These are phyloP conservation scores for Lissonota sp. DNA, from an alignment of 2,888 invertebrate genomes.

Conservation along the genomic window DNA sequence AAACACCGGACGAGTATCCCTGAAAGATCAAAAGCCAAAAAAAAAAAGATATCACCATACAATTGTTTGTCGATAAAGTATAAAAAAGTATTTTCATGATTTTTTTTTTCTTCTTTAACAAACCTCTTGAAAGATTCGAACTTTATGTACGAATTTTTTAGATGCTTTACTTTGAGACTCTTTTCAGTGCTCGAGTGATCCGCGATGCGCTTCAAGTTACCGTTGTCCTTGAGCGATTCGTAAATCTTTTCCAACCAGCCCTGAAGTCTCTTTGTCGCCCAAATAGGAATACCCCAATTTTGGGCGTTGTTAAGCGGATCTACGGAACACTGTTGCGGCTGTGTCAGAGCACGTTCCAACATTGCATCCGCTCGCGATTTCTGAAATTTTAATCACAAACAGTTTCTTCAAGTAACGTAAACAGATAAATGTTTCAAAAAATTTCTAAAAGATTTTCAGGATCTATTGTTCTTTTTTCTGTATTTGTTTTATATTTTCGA, in stretches of 20 bases:
- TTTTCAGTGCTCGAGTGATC: conserved; percentile 71
- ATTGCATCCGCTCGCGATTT: conserved; percentile 92
- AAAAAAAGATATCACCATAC: too few relatives aligned
- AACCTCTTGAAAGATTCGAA: conserved; percentile 89
- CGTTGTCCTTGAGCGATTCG: conserved; percentile 84
- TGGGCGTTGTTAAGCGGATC: conserved; percentile 85
- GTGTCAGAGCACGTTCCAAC: conserved; percentile 88
- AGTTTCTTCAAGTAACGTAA: too few relatives aligned
- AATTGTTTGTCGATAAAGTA: too few relatives aligned
- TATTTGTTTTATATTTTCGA: too few relatives aligned
- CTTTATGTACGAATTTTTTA: conserved; percentile 90
- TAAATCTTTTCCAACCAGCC: conserved; percentile 88
- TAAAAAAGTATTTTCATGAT: too few relatives aligned
- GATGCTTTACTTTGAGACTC: conserved; percentile 85
- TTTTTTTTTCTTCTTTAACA: conserved; percentile 19
- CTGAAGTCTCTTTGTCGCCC: conserved; percentile 85
- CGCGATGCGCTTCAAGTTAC: conserved; percentile 71
- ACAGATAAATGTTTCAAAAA: too few relatives aligned
- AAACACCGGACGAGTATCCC: conserved; percentile 87
- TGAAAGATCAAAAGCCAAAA: too few relatives aligned
- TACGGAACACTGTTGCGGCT: conserved; percentile 84
- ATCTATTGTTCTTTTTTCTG: too few relatives aligned
- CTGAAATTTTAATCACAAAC: too few relatives aligned
- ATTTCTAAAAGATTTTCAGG: too few relatives aligned
- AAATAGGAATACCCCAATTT: conserved; percentile 85